Percentiles rank a stretch among this genome's conserved stretches.
These are phyloP conservation scores for Papilio aristodemus DNA, from an alignment of 1,140 invertebrate genomes.

Conservation along the genomic window DNA sequence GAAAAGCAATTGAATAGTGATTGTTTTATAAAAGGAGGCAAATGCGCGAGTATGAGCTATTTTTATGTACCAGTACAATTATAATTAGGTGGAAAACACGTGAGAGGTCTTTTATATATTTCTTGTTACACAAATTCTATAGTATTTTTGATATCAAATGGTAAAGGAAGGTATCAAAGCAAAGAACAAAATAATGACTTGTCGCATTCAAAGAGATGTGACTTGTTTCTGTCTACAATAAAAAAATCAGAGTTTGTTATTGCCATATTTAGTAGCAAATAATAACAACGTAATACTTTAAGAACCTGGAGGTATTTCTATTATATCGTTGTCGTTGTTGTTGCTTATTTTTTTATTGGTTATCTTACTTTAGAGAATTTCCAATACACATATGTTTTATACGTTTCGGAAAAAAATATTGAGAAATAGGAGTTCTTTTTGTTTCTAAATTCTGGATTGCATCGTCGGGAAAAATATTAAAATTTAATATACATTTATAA, in stretches of 20 bases:
- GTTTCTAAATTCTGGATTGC: no score
- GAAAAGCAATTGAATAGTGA: no score
- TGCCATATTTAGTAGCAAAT: conserved; percentile 7
- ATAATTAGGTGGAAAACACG: background rate
- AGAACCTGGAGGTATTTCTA: background rate
- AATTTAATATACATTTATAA: no score
- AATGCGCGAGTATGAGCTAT: no score
- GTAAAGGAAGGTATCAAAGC: conserved; percentile 9
- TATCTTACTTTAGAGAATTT: background rate
- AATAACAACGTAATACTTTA: conserved; percentile 16
- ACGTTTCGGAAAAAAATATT: background rate
- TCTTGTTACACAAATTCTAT: background rate
- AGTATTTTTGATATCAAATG: background rate
- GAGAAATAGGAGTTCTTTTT: background rate
- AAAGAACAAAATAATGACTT: conserved; percentile 12
- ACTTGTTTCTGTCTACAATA: conserved; percentile 10
- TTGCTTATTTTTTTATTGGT: background rate
- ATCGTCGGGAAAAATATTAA: no score
- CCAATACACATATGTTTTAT: background rate
- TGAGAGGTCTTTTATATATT: background rate
- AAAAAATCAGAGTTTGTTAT: conserved; percentile 15
- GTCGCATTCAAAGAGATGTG: conserved; percentile 8
- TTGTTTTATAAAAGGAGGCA: no score
- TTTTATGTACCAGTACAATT: background rate
- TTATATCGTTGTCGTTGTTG: background rate